phyloP scores from a whole-genome alignment of 2,113 vertebrate genomes.

The Bubo scandiacus region DNA sequence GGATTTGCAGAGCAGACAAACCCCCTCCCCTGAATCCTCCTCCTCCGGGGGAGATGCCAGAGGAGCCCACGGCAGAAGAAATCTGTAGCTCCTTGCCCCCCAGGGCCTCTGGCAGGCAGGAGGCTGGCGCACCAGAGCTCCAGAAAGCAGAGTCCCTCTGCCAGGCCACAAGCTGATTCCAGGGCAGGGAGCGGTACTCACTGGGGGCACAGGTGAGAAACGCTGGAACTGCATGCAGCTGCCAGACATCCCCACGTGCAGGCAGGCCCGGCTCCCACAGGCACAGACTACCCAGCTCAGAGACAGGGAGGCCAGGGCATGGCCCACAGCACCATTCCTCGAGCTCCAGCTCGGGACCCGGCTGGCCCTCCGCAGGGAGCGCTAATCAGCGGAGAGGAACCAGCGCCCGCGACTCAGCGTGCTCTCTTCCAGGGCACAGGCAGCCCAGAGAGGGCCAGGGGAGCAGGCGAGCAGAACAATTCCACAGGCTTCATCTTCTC shows the following conservation, averaged over 20 bases:
- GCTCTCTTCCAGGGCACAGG: background rate
- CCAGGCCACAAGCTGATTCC: background rate
- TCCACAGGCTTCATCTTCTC: constrained; percentile 28
- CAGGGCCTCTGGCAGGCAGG: background rate
- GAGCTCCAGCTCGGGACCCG: background rate
- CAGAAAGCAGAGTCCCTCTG: background rate
- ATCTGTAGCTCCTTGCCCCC: background rate
- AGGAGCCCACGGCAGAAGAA: background rate
- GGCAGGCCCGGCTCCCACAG: background rate
- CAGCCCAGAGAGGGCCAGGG: background rate
- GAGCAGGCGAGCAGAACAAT: constrained; percentile 16
- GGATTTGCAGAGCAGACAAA: background rate
- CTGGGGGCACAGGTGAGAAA: constrained; percentile 46
- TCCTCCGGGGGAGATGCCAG: background rate
- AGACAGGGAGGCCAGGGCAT: background rate
- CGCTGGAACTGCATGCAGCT: constrained; percentile 31
- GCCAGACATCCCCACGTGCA: constrained; percentile 21
- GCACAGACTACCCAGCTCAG: constrained; percentile 12
- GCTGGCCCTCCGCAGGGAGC: background rate
- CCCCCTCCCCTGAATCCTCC: background rate
- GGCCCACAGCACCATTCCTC: background rate
- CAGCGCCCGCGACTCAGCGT: background rate
- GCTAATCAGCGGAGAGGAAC: background rate
- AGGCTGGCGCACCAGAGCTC: background rate
- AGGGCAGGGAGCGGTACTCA: constrained; percentile 19